Evolutionary conservation across 1,140 invertebrate species (phyloP).

Genomic region (Cephus cinctus): DNA sequence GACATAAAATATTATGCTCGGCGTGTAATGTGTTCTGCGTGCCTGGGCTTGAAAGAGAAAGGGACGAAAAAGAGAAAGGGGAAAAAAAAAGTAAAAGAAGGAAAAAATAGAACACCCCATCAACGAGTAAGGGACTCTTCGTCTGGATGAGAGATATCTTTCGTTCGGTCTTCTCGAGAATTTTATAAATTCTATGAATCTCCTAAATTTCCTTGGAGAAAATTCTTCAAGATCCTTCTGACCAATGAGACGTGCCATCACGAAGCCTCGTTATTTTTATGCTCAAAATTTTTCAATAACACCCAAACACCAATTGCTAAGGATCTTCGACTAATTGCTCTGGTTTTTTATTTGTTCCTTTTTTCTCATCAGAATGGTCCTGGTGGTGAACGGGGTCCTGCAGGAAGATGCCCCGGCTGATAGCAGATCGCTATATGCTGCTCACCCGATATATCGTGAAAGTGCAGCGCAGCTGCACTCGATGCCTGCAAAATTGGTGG

Average conservation of each 20-base stretch:
- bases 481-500: constrained; percentile 75
- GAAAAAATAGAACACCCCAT: too few relatives aligned
- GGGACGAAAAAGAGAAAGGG: constrained; percentile 1
- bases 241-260: too few relatives aligned
- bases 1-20: constrained; percentile 19
- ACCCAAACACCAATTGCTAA: too few relatives aligned
- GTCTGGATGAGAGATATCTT: too few relatives aligned
- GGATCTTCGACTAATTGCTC: constrained; percentile 1
- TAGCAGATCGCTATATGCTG: constrained; percentile 73
- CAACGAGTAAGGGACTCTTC: too few relatives aligned
- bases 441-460: constrained; percentile 83
- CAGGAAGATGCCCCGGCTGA: constrained; percentile 82
- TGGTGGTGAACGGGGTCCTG: constrained; percentile 82
- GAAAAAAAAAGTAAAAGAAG: not conserved
- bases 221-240: too few relatives aligned
- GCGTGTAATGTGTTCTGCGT: constrained; percentile 15
- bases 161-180: too few relatives aligned
- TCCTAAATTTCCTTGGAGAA: too few relatives aligned
- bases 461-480: constrained; percentile 75
- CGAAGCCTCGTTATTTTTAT: too few relatives aligned
- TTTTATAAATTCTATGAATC: too few relatives aligned
- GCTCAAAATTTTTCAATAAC: too few relatives aligned
- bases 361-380: constrained; percentile 81
- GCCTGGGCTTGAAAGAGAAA: too few relatives aligned
- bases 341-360: constrained; percentile 12